Evolutionary conservation across 2,888 invertebrate genomes (phyloP), one percentile per base, ranked within the genome.

Genomic region (Anoncus sp.): DNA sequence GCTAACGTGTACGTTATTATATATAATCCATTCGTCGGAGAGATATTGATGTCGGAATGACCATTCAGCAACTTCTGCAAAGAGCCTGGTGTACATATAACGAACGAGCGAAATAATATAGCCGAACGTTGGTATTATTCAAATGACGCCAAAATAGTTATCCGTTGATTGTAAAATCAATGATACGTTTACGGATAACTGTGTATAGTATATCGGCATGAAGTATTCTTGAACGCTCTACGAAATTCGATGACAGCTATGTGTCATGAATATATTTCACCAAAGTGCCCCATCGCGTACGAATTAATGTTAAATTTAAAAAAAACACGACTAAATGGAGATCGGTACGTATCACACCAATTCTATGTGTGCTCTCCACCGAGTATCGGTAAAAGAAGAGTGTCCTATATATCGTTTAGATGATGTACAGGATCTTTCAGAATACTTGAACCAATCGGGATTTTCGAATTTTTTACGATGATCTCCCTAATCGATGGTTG

Each of bases 151-250:
- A 3, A 47, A 69, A 49, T 38, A 38, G 35, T 59, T 53, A 77
- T 80, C 82, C 75, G 82, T 77, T 79, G 79, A 84, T 83, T 85
- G 45, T 55, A n/a, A 20, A 57, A 67, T 57, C 57, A 45, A 67
- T 55, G 51, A 53, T 9, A 38, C 22, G 51, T 16, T 12, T 24
- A 14, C 14, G n/a, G n/a, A 53, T 14, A 53, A 47, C 4, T 35
- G 10, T 18, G 9, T 45, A 27, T 22, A 62, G 3, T 43, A n/a
- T 45, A 45, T 16, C 12, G n/a, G 1, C 10, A 31, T 51, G n/a
- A 22, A 45, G 20, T 49, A 69, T 69, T 59, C 35, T 49, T 38
- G 49, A 49, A 38, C 45, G 12, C 38, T 47, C 27, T 16, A 22
- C 16, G 45, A 18, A 40, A 47, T 53, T 10, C 40, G 20, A 16